phyloP scores from a whole-genome alignment of 2,113 vertebrate species.

The Indicator maculatus region DNA sequence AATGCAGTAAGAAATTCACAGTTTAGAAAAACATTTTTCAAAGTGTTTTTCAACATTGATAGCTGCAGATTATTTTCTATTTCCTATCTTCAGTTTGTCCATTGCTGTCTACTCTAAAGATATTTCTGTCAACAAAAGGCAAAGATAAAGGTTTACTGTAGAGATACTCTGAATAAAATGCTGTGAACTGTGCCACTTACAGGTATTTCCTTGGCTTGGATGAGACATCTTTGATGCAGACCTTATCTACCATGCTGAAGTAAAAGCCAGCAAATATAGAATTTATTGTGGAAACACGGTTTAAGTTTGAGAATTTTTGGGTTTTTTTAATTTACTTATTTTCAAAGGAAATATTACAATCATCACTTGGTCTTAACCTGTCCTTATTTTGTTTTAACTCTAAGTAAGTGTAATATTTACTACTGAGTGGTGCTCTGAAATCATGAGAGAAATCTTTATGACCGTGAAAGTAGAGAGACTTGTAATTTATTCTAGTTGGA shows the following conservation, averaged over 20 bases:
- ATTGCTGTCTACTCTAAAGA: neutral
- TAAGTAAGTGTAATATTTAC: neutral
- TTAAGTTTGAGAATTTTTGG: neutral
- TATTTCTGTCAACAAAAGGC: neutral
- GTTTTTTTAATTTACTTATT: neutral
- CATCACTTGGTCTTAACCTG: neutral
- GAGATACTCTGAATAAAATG: neutral
- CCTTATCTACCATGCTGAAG: neutral
- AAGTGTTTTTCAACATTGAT: slow-evolving; percentile 5
- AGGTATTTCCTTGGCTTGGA: neutral
- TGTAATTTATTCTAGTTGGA: neutral
- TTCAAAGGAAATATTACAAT: neutral
- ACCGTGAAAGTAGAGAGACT: neutral
- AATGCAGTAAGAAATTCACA: neutral
- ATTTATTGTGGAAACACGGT: neutral
- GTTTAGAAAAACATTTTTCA: neutral
- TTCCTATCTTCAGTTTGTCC: neutral
- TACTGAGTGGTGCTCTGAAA: neutral
- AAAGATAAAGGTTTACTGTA: neutral
- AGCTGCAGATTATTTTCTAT: neutral
- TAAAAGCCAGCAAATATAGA: rapidly evolving
- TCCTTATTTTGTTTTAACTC: neutral
- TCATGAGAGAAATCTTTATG: neutral
- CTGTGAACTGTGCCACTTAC: neutral
- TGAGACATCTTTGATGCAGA: neutral